phyloP scores from a whole-genome alignment of 2,113 vertebrate species.

The Aplodontia rufa region DNA sequence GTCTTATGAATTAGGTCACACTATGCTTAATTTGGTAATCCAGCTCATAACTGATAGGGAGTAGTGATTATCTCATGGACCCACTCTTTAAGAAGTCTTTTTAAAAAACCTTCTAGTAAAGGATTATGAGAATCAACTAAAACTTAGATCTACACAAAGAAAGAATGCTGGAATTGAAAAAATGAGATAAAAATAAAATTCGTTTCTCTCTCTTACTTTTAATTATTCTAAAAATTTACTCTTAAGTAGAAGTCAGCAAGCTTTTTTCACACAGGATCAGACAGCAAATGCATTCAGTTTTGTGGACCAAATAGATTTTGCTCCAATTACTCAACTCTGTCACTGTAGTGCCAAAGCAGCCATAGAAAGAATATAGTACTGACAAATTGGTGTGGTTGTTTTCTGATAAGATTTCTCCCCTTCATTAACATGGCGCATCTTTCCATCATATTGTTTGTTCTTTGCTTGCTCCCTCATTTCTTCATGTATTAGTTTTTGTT shows the following conservation, averaged over 20 bases:
- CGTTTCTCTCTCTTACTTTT: neutral
- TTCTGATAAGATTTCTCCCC: neutral
- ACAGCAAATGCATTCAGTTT: neutral
- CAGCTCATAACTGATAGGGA: neutral
- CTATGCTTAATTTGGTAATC: neutral
- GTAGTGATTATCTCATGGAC: neutral
- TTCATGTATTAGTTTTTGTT: neutral
- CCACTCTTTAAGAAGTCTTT: neutral
- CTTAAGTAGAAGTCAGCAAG: neutral
- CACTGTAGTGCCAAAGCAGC: neutral
- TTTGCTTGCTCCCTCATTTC: neutral
- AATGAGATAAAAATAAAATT: neutral
- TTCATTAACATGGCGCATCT: neutral
- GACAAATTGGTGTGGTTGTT: neutral
- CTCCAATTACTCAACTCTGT: neutral
- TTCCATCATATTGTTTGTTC: neutral
- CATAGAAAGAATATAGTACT: neutral
- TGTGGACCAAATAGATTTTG: neutral
- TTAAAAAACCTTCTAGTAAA: neutral
- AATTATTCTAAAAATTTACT: neutral
- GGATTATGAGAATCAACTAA: neutral
- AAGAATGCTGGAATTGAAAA: neutral
- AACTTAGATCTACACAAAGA: neutral
- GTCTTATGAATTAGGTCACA: neutral
- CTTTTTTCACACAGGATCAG: neutral